Evolutionary conservation across 2,113 vertebrate genomes (phyloP).

Genomic region (Channa argus): DNA sequence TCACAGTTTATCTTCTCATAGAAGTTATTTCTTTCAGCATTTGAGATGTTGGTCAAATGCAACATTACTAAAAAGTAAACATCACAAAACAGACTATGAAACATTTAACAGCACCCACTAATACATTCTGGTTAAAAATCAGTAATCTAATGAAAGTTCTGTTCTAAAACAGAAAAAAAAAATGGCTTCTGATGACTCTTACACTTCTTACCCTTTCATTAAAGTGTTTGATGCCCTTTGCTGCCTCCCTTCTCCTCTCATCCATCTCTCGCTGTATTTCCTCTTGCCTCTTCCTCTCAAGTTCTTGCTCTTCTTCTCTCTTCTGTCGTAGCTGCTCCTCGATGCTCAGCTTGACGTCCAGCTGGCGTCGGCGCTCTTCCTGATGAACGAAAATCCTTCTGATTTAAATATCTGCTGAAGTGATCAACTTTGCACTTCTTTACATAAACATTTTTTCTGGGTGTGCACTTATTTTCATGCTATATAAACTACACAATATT

Average conservation of each 20-base stretch:
- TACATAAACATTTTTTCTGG: neutral
- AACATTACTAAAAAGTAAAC: neutral
- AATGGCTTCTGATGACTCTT: neutral
- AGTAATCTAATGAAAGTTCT: no score
- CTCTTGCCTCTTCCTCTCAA: slow-evolving; percentile 81
- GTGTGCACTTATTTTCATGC: neutral
- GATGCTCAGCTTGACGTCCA: slow-evolving; percentile 82
- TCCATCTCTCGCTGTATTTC: slow-evolving; percentile 83
- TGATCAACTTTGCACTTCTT: neutral
- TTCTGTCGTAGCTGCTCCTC: slow-evolving; percentile 82
- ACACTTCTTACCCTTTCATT: slow-evolving; percentile 82
- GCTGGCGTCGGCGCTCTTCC: slow-evolving; percentile 80
- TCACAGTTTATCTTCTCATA: no score
- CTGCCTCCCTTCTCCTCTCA: slow-evolving; percentile 79
- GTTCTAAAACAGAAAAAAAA: neutral
- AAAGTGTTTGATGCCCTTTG: slow-evolving; percentile 84
- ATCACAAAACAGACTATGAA: no score
- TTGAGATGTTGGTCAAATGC: neutral
- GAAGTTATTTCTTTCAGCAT: neutral
- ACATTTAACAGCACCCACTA: no score
- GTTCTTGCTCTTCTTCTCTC: slow-evolving; percentile 83
- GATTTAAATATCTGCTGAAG: neutral
- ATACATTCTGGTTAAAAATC: no score
- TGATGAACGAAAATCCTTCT: slow-evolving; percentile 37
- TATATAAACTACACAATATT: neutral